Percentiles rank a stretch among this genome's conserved stretches.
Evolutionary conservation across 1,140 invertebrate species (phyloP).

Genomic region (Apis florea): DNA sequence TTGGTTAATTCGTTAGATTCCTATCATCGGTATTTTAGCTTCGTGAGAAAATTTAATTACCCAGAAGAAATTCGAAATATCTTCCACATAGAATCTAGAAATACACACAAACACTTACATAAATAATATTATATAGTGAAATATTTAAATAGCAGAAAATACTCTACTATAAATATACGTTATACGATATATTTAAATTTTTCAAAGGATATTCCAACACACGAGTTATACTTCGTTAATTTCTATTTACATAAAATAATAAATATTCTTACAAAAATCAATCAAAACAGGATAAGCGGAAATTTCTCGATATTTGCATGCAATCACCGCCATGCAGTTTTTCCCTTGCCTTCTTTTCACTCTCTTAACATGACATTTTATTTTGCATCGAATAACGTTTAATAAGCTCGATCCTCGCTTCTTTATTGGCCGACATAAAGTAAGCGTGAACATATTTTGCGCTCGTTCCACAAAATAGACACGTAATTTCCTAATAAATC

Average conservation of each 20-base stretch:
- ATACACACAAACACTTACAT: too few relatives aligned
- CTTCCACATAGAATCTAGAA: too few relatives aligned
- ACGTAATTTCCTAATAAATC: conserved; percentile 19
- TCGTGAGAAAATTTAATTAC: background rate
- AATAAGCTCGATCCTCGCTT: conserved; percentile 26
- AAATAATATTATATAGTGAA: too few relatives aligned
- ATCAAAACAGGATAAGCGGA: background rate
- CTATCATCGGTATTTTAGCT: background rate
- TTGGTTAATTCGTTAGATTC: background rate
- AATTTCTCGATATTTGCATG: conserved; percentile 20
- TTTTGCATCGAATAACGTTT: conserved; percentile 41
- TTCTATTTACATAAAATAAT: background rate
- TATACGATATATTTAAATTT: too few relatives aligned
- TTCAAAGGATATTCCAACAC: background rate
- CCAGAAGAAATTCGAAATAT: too few relatives aligned
- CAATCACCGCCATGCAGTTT: conserved; percentile 12
- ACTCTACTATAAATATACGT: too few relatives aligned
- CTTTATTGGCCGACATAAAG: conserved; percentile 33
- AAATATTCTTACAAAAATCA: background rate
- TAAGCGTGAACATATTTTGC: background rate
- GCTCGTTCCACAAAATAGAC: conserved; percentile 18
- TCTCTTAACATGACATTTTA: conserved; percentile 8
- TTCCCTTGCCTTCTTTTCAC: background rate
- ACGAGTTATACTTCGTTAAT: background rate
- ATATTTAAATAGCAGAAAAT: too few relatives aligned